Evolutionary conservation across 1,140 invertebrate genomes (phyloP), one percentile per base, ranked within the genome.

Genomic region (Drosophila teissieri): DNA sequence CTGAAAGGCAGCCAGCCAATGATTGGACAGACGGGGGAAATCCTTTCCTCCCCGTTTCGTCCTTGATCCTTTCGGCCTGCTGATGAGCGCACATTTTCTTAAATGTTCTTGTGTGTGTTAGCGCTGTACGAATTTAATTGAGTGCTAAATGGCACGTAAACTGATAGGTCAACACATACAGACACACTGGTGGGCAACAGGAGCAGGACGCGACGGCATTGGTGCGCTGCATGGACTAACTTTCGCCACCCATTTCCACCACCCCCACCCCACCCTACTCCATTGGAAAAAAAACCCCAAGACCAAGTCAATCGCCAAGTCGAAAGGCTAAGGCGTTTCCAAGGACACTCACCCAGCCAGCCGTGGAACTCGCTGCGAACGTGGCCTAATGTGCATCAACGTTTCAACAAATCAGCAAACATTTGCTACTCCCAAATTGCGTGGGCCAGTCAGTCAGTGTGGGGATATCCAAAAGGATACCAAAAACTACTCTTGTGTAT

Each of bases 111-210:
- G 75, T 65, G 60, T 80, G 78, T 79, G 78, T 88, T 57, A 77
- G 65, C 74, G 67, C 53, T 79, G 64, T 85, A 67, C 72, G 74
- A 84, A 91, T 85, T 91, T 91, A 91, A 91, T 89, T 91, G 89
- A 91, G 89, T 91, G 89, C 84, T 91, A 91, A 91, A 91, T 91
- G 89, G 84, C 79, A 91, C 79, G 89, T 91, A 84, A 91, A 91
- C 84, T 78, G 81, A 91, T 91, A 90, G 80, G 85, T 84, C 79
- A 89, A 89, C 79, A 80, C 58, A 83, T 51, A 78, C 65, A 65
- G 53, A 39, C 49, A 58, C 65, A 63, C 56, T 7, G 34, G 58
- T 7, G 34, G 58, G 31, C 2, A 19, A 58, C 58, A 57, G 31
- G 10, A 17, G 14, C n/a, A 46, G 49, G 19, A 22, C 24, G 46